Evolutionary conservation across 2,888 invertebrate species (phyloP).

Genomic region (Syrphus vitripennis): DNA sequence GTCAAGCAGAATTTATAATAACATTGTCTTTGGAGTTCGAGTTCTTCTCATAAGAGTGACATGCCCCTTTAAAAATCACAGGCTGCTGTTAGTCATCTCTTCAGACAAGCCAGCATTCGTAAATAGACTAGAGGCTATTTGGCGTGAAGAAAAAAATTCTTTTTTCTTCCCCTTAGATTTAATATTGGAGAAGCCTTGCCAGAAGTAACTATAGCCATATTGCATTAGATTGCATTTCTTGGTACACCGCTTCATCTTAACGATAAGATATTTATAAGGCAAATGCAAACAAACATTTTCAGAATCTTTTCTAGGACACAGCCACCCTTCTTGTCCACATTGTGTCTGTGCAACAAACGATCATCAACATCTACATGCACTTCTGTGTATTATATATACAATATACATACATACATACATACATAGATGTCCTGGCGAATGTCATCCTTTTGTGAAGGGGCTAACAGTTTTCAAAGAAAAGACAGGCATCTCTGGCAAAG

Average conservation of each 20-base stretch:
- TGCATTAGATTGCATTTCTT: constrained; percentile 70
- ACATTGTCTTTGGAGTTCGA: neutral
- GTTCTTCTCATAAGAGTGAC: neutral
- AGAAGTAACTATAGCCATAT: constrained; percentile 66
- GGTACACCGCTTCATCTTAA: constrained; percentile 69
- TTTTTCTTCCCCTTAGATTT: constrained; percentile 57
- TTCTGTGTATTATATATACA: neutral
- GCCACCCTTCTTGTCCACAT: constrained; percentile 55
- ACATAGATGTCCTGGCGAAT: constrained; percentile 44
- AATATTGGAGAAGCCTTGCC: constrained; percentile 62
- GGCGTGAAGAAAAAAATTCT: constrained; percentile 48
- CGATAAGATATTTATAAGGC: constrained; percentile 70
- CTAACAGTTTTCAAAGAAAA: constrained; percentile 58
- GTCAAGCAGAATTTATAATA: constrained; percentile 53
- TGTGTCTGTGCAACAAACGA: constrained; percentile 52
- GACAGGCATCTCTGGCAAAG: constrained; percentile 51
- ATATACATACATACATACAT: neutral
- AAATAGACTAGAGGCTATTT: constrained; percentile 64
- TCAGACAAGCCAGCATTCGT: constrained; percentile 54
- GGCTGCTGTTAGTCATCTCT: constrained; percentile 46
- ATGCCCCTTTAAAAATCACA: constrained; percentile 4
- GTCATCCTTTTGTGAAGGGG: constrained; percentile 63
- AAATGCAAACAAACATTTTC: constrained; percentile 68
- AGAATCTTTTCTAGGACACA: constrained; percentile 65
- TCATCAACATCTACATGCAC: constrained; percentile 7